Evolutionary conservation across 2,888 invertebrate species (phyloP), one percentile per base, ranked within the genome.

Genomic region (Osmoderma eremita): DNA sequence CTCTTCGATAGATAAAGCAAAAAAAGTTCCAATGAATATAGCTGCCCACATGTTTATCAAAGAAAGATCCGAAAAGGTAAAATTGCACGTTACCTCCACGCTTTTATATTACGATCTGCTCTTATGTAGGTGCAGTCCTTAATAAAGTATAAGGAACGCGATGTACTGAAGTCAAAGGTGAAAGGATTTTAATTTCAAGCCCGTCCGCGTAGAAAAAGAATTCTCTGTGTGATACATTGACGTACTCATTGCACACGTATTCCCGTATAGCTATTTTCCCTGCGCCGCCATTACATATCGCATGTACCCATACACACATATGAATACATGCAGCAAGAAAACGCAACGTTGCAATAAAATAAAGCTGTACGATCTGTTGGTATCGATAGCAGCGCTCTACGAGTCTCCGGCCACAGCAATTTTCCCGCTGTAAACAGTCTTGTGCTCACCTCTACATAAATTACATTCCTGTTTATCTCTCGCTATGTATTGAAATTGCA

Each of bases 321-420:
- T 38, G 18, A 8, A 30, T 30, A 5, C 30, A 30, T 30, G 30
- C 6, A 48, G 18, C 18, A 48, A 42, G 45, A 45, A 58, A 45
- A 58, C 54, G 41, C 58, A 45, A 30, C 58, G 58, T 15, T 24
- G 58, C 58, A 58, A 58, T 58, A 58, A 58, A 58, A 58, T 58
- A 58, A 45, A 58, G 42, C 58, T 45, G 42, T 58, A 24, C 30
- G 58, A 58, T 58, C 10, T 42, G 24, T 58, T 58, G 12, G 20
- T 24, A 45, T 15, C 24, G 58, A 58, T 58, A 58, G 15, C 45
- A 13, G 24, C 17, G 30, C 30, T 24, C 42, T 45, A 30, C 56
- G 24, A 41, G 18, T 12, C 24, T 30, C 6, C 12, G 58, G 24
- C 58, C 58, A 42, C 6, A 30, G 58, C 45, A 58, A 45, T 58